Conservation (phyloP, 2,797 vertebrate species). For the Pseudochirops cupreus region DNA sequence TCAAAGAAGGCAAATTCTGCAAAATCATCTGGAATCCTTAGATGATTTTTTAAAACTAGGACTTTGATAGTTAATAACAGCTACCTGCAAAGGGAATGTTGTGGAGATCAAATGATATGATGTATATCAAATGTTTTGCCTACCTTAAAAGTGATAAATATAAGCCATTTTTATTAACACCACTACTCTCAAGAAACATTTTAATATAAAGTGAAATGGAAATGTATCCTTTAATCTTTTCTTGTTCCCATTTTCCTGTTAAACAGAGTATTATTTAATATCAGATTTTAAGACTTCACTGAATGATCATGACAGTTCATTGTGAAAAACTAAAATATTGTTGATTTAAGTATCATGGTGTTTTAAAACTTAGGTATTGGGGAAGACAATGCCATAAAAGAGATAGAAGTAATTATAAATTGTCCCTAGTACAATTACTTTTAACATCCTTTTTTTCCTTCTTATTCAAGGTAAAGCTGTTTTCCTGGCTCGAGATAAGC, state of each 20-base stretch:
- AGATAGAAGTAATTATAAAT: neutral
- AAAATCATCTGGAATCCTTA: neutral
- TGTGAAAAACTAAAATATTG: neutral
- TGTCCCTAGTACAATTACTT: neutral
- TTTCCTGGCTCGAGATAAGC: slow-evolving; percentile 90
- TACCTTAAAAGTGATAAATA: neutral
- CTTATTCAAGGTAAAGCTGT: slow-evolving; percentile 87
- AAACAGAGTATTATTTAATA: neutral
- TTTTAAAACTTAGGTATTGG: slow-evolving; percentile 45
- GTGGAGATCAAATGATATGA: neutral
- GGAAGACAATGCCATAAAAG: slow-evolving; percentile 1
- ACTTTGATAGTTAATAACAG: neutral
- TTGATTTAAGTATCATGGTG: neutral
- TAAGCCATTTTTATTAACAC: neutral
- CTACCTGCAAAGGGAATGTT: neutral
- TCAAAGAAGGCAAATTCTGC: neutral
- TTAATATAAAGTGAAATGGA: neutral
- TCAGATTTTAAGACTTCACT: neutral
- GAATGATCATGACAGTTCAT: neutral
- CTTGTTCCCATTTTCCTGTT: neutral
- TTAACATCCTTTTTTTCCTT: slow-evolving; percentile 51
- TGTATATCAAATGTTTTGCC: neutral
- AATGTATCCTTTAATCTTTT: neutral
- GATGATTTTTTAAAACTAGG: neutral
- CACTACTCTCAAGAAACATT: neutral